Conservation (phyloP, 2,797 vertebrate genomes). For the Danionella dracula region DNA sequence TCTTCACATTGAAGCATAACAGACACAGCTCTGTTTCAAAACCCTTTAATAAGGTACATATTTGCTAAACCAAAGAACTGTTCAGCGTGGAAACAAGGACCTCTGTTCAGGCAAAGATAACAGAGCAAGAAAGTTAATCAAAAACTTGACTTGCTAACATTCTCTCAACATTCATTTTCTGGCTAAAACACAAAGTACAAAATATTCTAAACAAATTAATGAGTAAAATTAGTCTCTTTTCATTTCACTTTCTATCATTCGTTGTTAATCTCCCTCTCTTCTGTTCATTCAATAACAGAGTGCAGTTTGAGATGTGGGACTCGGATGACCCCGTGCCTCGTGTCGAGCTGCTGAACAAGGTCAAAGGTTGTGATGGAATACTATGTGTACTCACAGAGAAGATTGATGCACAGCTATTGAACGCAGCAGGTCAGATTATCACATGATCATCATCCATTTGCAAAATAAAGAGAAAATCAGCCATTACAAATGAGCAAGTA, state of each 20-base stretch:
- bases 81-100: neutral
- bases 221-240: too few relatives aligned
- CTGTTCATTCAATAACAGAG: slow-evolving; percentile 48
- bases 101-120: neutral
- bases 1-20: too few relatives aligned
- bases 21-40: too few relatives aligned
- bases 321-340: slow-evolving; percentile 69
- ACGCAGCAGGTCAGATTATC: slow-evolving; percentile 64
- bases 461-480: too few relatives aligned
- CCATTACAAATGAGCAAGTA: too few relatives aligned
- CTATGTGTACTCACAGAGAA: slow-evolving; percentile 74
- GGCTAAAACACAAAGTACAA: too few relatives aligned
- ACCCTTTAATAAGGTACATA: neutral
- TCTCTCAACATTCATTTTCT: neutral
- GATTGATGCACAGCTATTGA: slow-evolving; percentile 67
- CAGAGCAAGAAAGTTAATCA: neutral
- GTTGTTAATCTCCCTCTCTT: neutral
- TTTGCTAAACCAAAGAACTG: neutral
- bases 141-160: neutral
- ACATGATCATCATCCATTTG: too few relatives aligned
- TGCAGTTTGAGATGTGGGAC: slow-evolving; percentile 71
- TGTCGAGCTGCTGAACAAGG: slow-evolving; percentile 65
- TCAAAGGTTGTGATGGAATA: slow-evolving; percentile 65
- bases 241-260: neutral
- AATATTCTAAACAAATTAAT: too few relatives aligned